phyloP scores from a whole-genome alignment of 1,140 invertebrate species.

The Bombus terrestris region DNA sequence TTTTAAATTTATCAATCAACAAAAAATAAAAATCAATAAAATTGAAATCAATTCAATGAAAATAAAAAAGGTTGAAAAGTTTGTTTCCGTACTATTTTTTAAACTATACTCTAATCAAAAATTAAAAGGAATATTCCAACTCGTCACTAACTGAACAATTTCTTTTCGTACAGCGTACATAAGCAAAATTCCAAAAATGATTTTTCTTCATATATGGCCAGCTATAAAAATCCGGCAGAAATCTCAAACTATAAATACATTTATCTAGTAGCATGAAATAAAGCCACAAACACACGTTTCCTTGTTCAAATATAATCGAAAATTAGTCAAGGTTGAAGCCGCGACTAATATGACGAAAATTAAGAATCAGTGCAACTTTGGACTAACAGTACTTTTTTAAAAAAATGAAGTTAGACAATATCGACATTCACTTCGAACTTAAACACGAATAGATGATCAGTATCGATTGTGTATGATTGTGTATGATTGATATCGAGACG shows the following conservation, averaged over 20 bases:
- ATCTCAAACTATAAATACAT: neutral
- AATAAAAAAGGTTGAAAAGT: no score
- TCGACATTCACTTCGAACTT: neutral
- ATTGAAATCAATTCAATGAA: no score
- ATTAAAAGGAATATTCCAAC: no score
- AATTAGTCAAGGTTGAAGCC: no score
- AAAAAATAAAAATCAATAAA: no score
- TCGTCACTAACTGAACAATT: no score
- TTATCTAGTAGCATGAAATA: neutral
- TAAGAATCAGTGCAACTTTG: neutral
- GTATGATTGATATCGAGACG: neutral
- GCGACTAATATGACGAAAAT: neutral
- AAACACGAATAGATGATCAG: neutral
- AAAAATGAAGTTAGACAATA: neutral
- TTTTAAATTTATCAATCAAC: no score
- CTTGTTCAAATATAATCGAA: neutral
- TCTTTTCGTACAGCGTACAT: no score
- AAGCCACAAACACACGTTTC: neutral
- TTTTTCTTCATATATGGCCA: no score
- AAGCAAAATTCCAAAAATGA: no score
- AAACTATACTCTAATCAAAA: no score
- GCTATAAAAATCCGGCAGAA: neutral
- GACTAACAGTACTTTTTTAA: neutral
- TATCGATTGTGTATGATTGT: conserved; percentile 16
- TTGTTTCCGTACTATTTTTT: no score